These are phyloP conservation scores for Nothura maculosa DNA, from an alignment of 2,797 vertebrate species.

Conservation along the genomic window DNA sequence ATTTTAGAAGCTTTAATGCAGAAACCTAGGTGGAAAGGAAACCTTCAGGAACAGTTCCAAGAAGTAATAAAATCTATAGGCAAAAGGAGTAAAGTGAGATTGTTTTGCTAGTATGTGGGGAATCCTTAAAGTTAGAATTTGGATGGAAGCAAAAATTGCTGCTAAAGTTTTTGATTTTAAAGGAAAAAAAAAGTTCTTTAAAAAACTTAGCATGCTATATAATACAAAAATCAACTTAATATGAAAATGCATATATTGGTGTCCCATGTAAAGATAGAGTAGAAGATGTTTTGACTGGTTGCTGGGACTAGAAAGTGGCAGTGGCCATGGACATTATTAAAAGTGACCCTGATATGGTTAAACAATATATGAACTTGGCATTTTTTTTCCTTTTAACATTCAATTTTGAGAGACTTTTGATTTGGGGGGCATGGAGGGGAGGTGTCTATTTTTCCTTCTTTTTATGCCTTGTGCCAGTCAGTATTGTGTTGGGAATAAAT, in stretches of 20 bases:
- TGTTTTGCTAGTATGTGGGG: rapidly evolving
- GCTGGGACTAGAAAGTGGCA: background rate
- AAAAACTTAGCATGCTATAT: background rate
- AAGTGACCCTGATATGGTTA: background rate
- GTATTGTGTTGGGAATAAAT: background rate
- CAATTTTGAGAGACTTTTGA: background rate
- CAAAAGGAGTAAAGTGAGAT: background rate
- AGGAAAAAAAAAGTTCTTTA: background rate
- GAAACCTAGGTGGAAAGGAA: background rate
- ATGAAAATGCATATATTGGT: background rate
- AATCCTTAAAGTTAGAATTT: background rate
- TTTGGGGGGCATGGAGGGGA: background rate
- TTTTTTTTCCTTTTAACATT: background rate
- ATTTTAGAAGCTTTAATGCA: background rate
- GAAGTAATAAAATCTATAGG: background rate
- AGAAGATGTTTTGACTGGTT: background rate
- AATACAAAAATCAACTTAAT: background rate
- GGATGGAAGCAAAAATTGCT: background rate
- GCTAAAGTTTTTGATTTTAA: background rate
- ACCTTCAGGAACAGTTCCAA: background rate
- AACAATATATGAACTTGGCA: background rate
- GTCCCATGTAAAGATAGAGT: background rate
- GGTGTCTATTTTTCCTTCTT: background rate
- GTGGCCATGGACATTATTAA: background rate
- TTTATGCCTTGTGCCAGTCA: rapidly evolving